phyloP scores from a whole-genome alignment of 2,797 vertebrate genomes.

The Dendrocincla fuliginosa region DNA sequence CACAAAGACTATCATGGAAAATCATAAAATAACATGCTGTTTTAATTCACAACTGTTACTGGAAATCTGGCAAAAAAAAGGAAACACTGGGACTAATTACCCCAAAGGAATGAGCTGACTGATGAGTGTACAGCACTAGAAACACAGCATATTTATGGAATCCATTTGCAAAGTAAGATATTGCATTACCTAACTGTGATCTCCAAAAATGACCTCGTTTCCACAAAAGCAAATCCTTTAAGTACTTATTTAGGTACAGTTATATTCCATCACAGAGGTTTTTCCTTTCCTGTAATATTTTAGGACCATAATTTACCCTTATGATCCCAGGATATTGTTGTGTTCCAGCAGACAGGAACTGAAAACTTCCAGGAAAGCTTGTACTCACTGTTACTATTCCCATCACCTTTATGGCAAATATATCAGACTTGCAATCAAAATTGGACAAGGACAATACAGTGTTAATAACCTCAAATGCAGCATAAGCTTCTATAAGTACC shows the following conservation, averaged over 20 bases:
- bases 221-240: not conserved
- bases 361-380: not conserved
- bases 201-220: not conserved
- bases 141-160: not conserved
- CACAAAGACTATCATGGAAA: not conserved
- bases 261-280: not conserved
- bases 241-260: not conserved
- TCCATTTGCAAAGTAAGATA: not conserved
- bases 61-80: not conserved
- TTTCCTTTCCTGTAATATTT: not conserved
- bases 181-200: not conserved
- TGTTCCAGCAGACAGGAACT: not conserved
- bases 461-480: not conserved
- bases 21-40: not conserved
- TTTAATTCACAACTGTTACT: not conserved
- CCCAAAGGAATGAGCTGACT: not conserved
- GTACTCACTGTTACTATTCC: not conserved
- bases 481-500: not conserved
- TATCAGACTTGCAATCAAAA: not conserved
- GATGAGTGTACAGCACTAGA: not conserved
- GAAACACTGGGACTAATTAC: not conserved
- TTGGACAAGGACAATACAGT: not conserved
- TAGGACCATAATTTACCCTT: not conserved
- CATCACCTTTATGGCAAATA: not conserved
- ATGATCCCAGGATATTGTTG: not conserved